These are phyloP conservation scores for Xerus rutilus DNA, from an alignment of 2,797 vertebrate genomes.

Conservation along the genomic window DNA sequence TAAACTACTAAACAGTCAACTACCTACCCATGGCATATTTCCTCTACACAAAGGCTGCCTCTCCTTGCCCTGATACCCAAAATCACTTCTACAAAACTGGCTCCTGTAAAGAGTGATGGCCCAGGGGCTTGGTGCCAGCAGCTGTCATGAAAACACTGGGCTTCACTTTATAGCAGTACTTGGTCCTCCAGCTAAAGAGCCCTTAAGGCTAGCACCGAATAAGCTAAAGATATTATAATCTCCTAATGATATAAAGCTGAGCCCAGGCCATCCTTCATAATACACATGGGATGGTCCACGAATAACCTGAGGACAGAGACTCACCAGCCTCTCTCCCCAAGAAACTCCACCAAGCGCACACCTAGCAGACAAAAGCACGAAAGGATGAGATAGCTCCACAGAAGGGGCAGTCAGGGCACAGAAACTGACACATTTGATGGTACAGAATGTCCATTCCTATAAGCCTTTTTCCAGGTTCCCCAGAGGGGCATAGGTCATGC, in stretches of 20 bases:
- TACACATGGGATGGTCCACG: not conserved
- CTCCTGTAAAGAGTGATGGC: not conserved
- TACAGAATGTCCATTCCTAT: not conserved
- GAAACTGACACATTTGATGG: not conserved
- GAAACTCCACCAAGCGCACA: not conserved
- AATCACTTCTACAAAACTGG: conserved; percentile 2
- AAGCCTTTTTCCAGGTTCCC: not conserved
- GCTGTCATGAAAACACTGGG: not conserved
- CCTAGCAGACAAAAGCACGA: not conserved
- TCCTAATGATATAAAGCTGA: conserved; percentile 23
- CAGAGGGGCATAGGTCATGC: not conserved
- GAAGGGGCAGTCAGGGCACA: not conserved
- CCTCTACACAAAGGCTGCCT: conserved; percentile 35
- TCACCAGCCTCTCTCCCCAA: not conserved
- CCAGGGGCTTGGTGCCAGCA: not conserved
- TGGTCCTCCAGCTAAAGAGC: not conserved
- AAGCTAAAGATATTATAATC: not conserved
- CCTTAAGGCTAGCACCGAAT: conserved; percentile 17
- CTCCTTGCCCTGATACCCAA: not conserved
- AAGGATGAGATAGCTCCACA: not conserved
- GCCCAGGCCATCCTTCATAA: not conserved
- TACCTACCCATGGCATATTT: conserved; percentile 54
- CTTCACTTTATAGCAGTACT: not conserved
- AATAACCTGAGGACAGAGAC: not conserved
- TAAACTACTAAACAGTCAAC: conserved; percentile 71